Evolutionary conservation across 1,140 invertebrate species (phyloP), one percentile per base, ranked within the genome.

Genomic region (Cataglyphis hispanica): DNA sequence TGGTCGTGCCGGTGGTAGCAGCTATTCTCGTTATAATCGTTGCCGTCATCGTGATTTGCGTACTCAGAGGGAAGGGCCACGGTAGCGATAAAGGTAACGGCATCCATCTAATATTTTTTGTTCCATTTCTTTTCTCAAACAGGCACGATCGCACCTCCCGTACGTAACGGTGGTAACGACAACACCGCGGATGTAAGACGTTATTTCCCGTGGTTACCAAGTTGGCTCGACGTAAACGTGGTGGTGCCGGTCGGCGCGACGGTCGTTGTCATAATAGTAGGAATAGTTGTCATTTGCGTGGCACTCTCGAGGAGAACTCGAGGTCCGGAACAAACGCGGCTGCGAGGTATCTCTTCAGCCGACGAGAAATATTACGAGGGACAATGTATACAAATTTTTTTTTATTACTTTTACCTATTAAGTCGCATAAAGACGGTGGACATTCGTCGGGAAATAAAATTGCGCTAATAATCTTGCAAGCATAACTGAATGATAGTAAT

Each of bases 1-100:
- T 99, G 92, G 98, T 99, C 95, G 98, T 99, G 89, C 98, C 98
- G n/a, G 97, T 99, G 87, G 97, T 98, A 91, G 98, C 98, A 84
- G 98, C 98, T 86, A 96, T 98, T 84, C 96, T 99, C 90, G 97
- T 99, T 95, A 98, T 99, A 95, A 98, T 99, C 93, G 97, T 98
- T 94, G 97, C 98, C 89, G 97, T 99, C 93, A 97, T 98, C 94
- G 97, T 99, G 93, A 97, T 98, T 92, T 98, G 98, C 96, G 97
- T 98, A 92, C 96, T 98, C 84, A 97, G 97, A 91, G 97, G 97
- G 90, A 97, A 97, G 94, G 96, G 97, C 95, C 96, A 97, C 92
- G 96, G 96, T 91, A 96, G 97, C 85, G 94, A 95, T 89, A 98
- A 98, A 98, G 98, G 98, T 98, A 95, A 95, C 92, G 74, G 77